Base-by-base conservation (phyloP, 2,888 invertebrate species). In the Acanthacorydalis orientalis region DNA sequence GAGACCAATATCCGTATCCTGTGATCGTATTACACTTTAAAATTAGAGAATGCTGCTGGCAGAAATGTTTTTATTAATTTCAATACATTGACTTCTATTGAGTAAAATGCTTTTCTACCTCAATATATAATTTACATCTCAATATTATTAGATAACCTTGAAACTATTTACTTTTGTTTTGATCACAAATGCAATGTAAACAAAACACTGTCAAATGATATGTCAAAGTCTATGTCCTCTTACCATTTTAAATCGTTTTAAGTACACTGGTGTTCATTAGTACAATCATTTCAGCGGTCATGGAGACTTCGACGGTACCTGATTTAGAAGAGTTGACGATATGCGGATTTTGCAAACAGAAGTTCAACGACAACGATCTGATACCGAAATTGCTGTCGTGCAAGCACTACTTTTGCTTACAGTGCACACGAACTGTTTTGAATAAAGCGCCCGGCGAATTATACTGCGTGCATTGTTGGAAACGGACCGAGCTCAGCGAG, bases 381-480 rank as follows among this genome's bases (percentile, higher is more conserved):
- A 73, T 76, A 60, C 83, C 83, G 51, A 83, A 83, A 64, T 67
- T 80, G 63, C 72, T 83, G 55, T 74, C 78, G 55, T 83, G 83
- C 70, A 79, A 81, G 61, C 83, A 83, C 64, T 79, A 80, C 67
- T 83, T 83, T 66, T 83, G 83, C 63, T 70, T 83, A 63, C 75
- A 78, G 60, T 83, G 83, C 67, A 77, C 80, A 62, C 77, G 78
- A 59, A 73, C 75, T 54, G 74, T 74, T 58, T 68, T 82, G 57
- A 73, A 75, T 60, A 78, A 79, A 60, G 80, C 77, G 50, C 72
- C 73, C 58, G 55, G 55, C 15, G 80, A 80, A 60, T 66, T 81
- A 54, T 76, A 75, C 62, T 83, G 83, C 63, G 73, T 76, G 52
- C 78, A 81, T 63, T 83, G 83, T 65, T 81, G 80, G 80, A 80